These are phyloP conservation scores for Eupithecia pulchellata DNA, from an alignment of 2,888 invertebrate species.

Conservation along the genomic window DNA sequence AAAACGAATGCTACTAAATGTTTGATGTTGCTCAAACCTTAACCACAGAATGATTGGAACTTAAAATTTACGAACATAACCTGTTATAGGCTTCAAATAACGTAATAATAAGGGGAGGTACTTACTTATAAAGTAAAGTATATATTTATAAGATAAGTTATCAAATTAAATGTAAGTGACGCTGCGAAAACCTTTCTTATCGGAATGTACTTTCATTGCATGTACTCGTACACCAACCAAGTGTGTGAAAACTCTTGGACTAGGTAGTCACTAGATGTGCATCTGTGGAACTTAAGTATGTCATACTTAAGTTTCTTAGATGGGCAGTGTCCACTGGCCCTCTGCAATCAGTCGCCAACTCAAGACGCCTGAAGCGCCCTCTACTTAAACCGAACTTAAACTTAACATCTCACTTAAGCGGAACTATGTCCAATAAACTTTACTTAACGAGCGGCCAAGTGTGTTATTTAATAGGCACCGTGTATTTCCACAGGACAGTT, in stretches of 20 bases:
- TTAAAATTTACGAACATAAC: background rate
- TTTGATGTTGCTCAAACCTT: background rate
- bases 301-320: background rate
- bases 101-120: too few relatives aligned
- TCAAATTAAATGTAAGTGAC: background rate
- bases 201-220: background rate
- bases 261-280: background rate
- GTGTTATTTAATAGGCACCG: slow-evolving; percentile 4
- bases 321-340: slow-evolving; percentile 13
- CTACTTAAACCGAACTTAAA: slow-evolving; percentile 55
- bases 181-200: background rate
- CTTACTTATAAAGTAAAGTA: too few relatives aligned
- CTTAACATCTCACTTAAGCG: slow-evolving; percentile 49
- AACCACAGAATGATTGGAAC: background rate
- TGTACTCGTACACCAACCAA: too few relatives aligned
- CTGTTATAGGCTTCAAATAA: background rate
- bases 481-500: slow-evolving; percentile 2
- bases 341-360: slow-evolving; percentile 46
- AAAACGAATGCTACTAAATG: background rate
- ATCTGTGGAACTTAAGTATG: too few relatives aligned
- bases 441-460: slow-evolving; percentile 47
- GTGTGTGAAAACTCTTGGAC: background rate
- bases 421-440: slow-evolving; percentile 63
- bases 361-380: slow-evolving; percentile 42
- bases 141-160: too few relatives aligned